These are phyloP conservation scores for Helobdella robusta DNA, from an alignment of 2,888 invertebrate genomes.

Conservation along the genomic window DNA sequence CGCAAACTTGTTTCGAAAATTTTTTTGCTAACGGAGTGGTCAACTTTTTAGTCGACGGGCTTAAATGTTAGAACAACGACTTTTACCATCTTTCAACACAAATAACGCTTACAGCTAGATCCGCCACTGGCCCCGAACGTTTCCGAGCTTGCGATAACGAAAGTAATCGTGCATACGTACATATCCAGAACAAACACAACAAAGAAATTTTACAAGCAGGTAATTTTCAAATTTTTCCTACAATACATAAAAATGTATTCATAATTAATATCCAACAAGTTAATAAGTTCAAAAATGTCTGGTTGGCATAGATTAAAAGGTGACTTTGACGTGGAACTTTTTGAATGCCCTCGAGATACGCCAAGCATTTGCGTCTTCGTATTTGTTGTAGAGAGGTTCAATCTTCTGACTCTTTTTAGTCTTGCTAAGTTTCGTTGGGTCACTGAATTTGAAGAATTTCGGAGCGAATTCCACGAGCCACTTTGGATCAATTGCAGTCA, in stretches of 20 bases:
- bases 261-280: background rate
- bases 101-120: no score
- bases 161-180: no score
- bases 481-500: conserved; percentile 53
- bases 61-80: no score
- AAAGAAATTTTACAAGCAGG: no score
- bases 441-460: conserved; percentile 96
- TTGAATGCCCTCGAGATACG: conserved; percentile 67
- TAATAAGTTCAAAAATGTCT: background rate
- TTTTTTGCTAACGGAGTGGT: no score
- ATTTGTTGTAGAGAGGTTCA: conserved; percentile 95
- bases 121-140: no score
- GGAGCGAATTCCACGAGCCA: conserved; percentile 99
- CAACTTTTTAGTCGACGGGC: no score
- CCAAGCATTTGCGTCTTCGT: conserved; percentile 98
- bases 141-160: no score
- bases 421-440: conserved; percentile 93
- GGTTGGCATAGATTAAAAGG: conserved; percentile 39
- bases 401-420: conserved; percentile 97
- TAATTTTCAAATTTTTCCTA: no score
- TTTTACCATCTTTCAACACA: no score
- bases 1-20: no score
- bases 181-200: background rate
- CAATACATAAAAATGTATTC: no score
- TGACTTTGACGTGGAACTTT: conserved; percentile 50